These are phyloP conservation scores for Triplophysa tibetana DNA, from an alignment of 2,113 vertebrate genomes.

Conservation along the genomic window DNA sequence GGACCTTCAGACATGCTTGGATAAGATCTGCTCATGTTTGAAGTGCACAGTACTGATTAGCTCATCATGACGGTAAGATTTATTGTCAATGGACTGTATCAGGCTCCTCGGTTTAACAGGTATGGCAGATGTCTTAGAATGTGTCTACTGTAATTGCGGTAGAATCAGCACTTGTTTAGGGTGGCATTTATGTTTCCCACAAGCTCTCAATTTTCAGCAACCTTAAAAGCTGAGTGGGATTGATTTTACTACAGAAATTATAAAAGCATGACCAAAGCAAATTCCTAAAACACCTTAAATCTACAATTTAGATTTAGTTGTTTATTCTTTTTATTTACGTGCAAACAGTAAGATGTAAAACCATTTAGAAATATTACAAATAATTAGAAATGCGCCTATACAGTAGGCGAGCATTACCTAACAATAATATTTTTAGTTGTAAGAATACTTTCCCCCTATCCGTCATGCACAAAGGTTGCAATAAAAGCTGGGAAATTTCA, in stretches of 20 bases:
- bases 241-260: background rate
- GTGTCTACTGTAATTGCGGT: background rate
- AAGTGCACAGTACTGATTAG: constrained; percentile 39
- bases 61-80: constrained; percentile 40
- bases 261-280: no score
- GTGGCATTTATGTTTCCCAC: background rate
- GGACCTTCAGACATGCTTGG: constrained; percentile 38
- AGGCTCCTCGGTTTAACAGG: background rate
- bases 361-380: constrained; percentile 35
- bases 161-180: background rate
- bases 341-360: constrained; percentile 39
- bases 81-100: constrained; percentile 25
- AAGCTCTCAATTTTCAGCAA: background rate
- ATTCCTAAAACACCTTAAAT: background rate
- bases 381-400: background rate
- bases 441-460: no score
- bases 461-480: no score
- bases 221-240: background rate
- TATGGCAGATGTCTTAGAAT: background rate
- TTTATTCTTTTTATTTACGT: constrained; percentile 35
- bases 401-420: no score
- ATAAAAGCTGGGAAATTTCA: no score
- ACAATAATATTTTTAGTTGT: no score
- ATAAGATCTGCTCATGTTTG: constrained; percentile 43
- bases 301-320: background rate